phyloP scores from a whole-genome alignment of 2,797 vertebrate genomes.

The Loriculus beryllinus region DNA sequence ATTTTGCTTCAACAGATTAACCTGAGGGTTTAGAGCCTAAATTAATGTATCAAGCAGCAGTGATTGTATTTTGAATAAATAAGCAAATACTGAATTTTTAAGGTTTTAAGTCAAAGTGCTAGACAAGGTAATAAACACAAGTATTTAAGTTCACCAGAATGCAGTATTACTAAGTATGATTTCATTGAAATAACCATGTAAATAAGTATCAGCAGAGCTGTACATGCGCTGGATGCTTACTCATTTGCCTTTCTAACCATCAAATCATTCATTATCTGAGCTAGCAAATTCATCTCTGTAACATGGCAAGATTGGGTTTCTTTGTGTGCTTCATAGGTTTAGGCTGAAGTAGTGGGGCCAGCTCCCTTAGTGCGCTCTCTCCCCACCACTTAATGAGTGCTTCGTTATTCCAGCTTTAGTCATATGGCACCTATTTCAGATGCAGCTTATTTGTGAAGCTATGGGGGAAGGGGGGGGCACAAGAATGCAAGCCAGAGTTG shows the following conservation, averaged over 20 bases:
- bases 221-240: background rate
- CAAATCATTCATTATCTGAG: background rate
- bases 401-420: background rate
- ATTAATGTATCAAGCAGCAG: background rate
- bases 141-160: background rate
- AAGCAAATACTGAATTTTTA: background rate
- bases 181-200: background rate
- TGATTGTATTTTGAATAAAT: background rate
- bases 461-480: fast-evolving
- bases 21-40: background rate
- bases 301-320: background rate
- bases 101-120: background rate
- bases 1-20: background rate
- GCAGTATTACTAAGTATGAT: background rate
- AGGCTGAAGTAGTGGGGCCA: background rate
- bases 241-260: background rate
- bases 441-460: background rate
- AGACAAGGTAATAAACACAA: background rate
- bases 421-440: background rate
- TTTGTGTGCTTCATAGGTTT: background rate
- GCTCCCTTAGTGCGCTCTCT: background rate
- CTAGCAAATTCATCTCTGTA: background rate
- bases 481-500: background rate
- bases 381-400: background rate
- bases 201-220: background rate